Evolutionary conservation across 2,797 vertebrate species (phyloP).

Genomic region (Hypotaenidia okinawae): DNA sequence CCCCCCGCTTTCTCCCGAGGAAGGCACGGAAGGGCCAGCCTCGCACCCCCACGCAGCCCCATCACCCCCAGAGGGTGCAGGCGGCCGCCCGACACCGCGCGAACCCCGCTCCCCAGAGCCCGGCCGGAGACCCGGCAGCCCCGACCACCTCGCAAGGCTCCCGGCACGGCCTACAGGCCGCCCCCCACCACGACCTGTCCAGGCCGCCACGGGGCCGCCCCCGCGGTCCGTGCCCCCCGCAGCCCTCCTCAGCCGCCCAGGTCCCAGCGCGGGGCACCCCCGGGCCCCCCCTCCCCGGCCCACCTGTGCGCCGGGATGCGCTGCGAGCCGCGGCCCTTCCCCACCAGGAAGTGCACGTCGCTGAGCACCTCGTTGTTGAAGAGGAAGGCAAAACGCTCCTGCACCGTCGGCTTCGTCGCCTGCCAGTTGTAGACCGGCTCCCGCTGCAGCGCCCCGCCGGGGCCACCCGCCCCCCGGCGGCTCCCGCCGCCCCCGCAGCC

Average conservation of each 20-base stretch:
- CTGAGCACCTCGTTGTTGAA: constrained; percentile 98
- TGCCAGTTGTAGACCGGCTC: constrained; percentile 89
- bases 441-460: constrained; percentile 78
- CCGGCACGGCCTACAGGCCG: background rate
- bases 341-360: constrained; percentile 96
- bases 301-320: constrained; percentile 96
- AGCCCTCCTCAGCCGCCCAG: background rate
- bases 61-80: background rate
- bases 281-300: background rate
- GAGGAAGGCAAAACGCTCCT: constrained; percentile 88
- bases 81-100: background rate
- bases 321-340: constrained; percentile 93
- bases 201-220: background rate
- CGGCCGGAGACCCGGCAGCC: background rate
- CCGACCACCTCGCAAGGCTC: background rate
- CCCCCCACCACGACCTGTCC: background rate
- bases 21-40: background rate
- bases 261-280: background rate
- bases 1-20: background rate
- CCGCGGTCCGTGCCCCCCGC: background rate
- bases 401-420: constrained; percentile 87
- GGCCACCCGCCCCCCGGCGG: constrained; percentile 45
- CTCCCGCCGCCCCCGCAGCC: constrained; percentile 74
- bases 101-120: background rate
- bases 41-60: accelerated